Conservation (phyloP, 2,113 vertebrate genomes). For the Eira barbara region DNA sequence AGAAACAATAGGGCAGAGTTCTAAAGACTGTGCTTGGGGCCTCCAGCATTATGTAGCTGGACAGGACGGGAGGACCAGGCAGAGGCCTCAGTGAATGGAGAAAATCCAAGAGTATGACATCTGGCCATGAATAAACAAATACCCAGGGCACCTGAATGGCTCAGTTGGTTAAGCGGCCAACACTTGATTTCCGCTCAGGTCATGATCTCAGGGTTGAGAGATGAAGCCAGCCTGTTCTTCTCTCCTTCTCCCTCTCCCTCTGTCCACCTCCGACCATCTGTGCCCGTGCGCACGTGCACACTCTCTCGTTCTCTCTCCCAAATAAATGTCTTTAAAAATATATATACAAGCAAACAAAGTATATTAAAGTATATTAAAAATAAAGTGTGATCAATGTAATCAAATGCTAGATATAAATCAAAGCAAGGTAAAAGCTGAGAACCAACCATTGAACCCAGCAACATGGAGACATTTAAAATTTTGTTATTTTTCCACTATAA, state of each 20-base stretch:
- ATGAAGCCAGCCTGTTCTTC: neutral
- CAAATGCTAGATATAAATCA: neutral
- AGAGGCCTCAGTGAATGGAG: neutral
- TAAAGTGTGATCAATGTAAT: neutral
- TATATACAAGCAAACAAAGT: neutral
- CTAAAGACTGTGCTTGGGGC: neutral
- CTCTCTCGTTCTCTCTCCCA: neutral
- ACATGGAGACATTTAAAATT: neutral
- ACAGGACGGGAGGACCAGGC: neutral
- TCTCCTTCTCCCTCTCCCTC: neutral
- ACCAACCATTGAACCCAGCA: neutral
- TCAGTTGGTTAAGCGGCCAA: neutral
- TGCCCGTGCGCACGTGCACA: fast-evolving
- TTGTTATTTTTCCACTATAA: neutral
- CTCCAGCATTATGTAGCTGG: neutral
- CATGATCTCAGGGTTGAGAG: neutral
- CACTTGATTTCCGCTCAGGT: neutral
- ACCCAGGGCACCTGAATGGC: no score
- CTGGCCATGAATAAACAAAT: neutral
- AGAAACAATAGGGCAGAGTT: neutral
- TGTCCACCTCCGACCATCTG: neutral
- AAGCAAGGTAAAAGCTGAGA: neutral
- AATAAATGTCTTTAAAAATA: neutral
- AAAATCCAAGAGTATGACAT: neutral
- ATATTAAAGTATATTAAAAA: neutral